phyloP scores from a whole-genome alignment of 2,113 vertebrate genomes.

The Phyllostomus discolor region DNA sequence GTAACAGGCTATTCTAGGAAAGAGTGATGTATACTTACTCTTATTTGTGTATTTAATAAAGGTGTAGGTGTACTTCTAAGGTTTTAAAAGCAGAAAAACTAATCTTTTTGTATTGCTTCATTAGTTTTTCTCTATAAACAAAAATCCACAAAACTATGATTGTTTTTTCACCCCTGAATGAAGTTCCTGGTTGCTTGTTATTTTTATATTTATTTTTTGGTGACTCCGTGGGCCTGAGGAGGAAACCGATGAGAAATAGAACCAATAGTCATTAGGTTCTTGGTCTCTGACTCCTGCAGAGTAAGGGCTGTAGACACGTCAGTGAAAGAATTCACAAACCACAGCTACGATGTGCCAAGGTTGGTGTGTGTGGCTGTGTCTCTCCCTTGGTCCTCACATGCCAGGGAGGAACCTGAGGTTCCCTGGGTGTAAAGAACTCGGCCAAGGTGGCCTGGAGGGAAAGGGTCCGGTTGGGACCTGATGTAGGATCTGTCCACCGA shows the following conservation, averaged over 20 bases:
- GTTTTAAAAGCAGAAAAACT: neutral
- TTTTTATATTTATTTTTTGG: neutral
- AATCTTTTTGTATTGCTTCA: neutral
- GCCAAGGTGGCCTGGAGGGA: no score
- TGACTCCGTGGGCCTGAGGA: neutral
- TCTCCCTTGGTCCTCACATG: neutral
- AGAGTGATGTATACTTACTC: neutral
- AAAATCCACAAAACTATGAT: neutral
- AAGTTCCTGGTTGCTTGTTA: neutral
- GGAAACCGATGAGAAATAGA: neutral
- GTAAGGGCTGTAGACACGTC: neutral
- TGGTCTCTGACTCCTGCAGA: neutral
- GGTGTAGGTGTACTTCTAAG: neutral
- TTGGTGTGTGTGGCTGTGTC: neutral
- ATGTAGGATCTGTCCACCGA: neutral
- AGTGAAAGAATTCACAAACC: neutral
- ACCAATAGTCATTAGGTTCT: neutral
- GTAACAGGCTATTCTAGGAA: neutral
- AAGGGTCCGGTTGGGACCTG: neutral
- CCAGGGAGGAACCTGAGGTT: neutral
- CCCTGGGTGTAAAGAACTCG: neutral
- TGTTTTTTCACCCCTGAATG: neutral
- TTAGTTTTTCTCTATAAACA: neutral
- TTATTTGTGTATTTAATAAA: neutral
- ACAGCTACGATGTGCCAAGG: accelerated